Percentiles rank a stretch among this genome's conserved stretches.
Evolutionary conservation across 2,797 vertebrate genomes (phyloP).

Genomic region (Protonibea diacanthus): DNA sequence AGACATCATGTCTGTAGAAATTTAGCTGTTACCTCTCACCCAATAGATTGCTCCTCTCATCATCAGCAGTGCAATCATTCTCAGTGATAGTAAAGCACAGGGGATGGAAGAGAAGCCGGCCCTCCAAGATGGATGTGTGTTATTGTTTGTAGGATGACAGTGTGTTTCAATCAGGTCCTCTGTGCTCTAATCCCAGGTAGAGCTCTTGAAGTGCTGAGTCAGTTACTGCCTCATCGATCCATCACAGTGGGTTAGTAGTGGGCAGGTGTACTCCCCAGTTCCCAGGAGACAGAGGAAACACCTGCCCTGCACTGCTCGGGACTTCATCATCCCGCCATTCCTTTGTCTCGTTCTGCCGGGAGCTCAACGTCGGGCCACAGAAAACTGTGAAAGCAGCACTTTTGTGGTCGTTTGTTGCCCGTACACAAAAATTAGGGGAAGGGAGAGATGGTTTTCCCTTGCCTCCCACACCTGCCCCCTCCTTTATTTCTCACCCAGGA

Average conservation of each 20-base stretch:
- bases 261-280: slow-evolving; percentile 87
- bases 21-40: slow-evolving; percentile 66
- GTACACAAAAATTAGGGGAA: slow-evolving; percentile 82
- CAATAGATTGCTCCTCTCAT: slow-evolving; percentile 70
- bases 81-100: slow-evolving; percentile 74
- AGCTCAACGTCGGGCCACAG: slow-evolving; percentile 79
- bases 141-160: slow-evolving; percentile 94
- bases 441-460: slow-evolving; percentile 70
- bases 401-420: slow-evolving; percentile 86
- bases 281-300: slow-evolving; percentile 87
- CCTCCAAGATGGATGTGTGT: slow-evolving; percentile 88
- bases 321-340: slow-evolving; percentile 82
- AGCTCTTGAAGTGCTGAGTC: slow-evolving; percentile 89
- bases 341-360: slow-evolving; percentile 84
- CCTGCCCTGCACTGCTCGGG: slow-evolving; percentile 83
- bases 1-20: slow-evolving; percentile 75
- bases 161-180: slow-evolving; percentile 92
- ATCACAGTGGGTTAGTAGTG: slow-evolving; percentile 86
- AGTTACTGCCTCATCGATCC: slow-evolving; percentile 89
- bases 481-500: slow-evolving; percentile 69
- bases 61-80: slow-evolving; percentile 80
- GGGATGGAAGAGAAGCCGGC: slow-evolving; percentile 67
- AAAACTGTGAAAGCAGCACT: slow-evolving; percentile 90
- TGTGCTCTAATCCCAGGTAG: slow-evolving; percentile 90
- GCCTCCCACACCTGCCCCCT: slow-evolving; percentile 64